A percentile compares a stretch with the other conserved stretches of the same genome.
Conservation (phyloP, 2,113 vertebrate species). For the Vireo altiloquus region DNA sequence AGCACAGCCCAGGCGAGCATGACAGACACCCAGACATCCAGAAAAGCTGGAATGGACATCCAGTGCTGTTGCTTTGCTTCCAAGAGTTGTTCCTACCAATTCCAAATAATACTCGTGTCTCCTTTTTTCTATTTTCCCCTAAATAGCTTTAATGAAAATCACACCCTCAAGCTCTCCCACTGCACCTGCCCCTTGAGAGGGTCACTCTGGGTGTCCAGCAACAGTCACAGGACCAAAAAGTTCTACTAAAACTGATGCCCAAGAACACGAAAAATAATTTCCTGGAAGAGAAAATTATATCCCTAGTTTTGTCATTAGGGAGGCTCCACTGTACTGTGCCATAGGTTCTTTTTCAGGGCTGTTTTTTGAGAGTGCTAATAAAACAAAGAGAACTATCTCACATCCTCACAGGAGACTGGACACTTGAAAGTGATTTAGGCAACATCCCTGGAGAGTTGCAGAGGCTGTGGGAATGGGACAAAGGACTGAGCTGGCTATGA, state of each 20-base stretch:
- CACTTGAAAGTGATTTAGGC: conserved; percentile 13
- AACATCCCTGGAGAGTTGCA: not conserved
- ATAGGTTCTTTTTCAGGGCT: not conserved
- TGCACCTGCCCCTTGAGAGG: not conserved
- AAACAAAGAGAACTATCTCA: not conserved
- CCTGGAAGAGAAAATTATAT: not conserved
- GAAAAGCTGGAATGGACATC: not conserved
- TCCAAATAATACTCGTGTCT: not conserved
- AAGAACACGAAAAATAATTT: not conserved
- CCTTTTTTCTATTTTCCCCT: not conserved
- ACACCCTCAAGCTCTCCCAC: not conserved
- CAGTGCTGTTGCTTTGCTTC: not conserved
- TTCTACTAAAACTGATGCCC: not conserved
- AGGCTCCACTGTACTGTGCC: rapidly evolving
- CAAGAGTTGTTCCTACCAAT: not conserved
- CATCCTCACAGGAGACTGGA: not conserved
- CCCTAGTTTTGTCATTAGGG: not conserved
- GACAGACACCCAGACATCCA: rapidly evolving
- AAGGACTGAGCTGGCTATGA: not conserved
- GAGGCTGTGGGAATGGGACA: not conserved
- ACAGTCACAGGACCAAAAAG: not conserved
- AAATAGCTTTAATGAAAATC: not conserved
- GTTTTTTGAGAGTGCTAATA: not conserved
- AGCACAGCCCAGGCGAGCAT: rapidly evolving
- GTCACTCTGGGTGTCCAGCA: not conserved